Conservation (phyloP, 2,888 invertebrate genomes). For the Rhagonycha fulva region DNA sequence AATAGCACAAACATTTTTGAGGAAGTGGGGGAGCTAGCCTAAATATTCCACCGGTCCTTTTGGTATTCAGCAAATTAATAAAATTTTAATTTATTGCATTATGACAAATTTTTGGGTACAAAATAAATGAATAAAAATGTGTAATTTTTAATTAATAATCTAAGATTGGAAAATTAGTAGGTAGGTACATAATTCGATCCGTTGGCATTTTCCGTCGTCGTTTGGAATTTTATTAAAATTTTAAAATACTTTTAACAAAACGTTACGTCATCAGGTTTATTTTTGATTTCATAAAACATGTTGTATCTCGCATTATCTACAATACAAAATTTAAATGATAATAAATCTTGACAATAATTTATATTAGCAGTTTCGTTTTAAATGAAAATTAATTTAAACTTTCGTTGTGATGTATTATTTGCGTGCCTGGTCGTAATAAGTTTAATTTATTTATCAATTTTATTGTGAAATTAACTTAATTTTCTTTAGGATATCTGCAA, state of each 20-base stretch:
- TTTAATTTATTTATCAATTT: slow-evolving; percentile 2
- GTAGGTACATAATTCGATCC: neutral
- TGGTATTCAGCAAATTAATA: too few relatives aligned
- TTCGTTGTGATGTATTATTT: neutral
- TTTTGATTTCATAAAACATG: neutral
- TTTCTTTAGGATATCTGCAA: neutral
- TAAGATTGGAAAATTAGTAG: neutral
- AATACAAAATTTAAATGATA: neutral
- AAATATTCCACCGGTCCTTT: too few relatives aligned
- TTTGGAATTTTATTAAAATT: neutral
- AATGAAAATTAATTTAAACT: slow-evolving; percentile 2
- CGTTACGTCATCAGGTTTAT: neutral
- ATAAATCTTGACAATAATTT: slow-evolving; percentile 4
- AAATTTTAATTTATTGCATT: too few relatives aligned
- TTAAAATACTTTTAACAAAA: neutral
- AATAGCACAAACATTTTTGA: too few relatives aligned
- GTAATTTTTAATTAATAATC: neutral
- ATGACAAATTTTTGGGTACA: neutral
- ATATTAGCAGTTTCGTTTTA: neutral
- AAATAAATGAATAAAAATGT: neutral
- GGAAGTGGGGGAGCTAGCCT: too few relatives aligned
- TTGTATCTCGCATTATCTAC: neutral
- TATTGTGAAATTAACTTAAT: neutral
- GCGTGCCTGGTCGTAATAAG: neutral
- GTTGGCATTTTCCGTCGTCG: neutral